Conservation (phyloP, 1,140 invertebrate species). For the Zophobas atratus region DNA sequence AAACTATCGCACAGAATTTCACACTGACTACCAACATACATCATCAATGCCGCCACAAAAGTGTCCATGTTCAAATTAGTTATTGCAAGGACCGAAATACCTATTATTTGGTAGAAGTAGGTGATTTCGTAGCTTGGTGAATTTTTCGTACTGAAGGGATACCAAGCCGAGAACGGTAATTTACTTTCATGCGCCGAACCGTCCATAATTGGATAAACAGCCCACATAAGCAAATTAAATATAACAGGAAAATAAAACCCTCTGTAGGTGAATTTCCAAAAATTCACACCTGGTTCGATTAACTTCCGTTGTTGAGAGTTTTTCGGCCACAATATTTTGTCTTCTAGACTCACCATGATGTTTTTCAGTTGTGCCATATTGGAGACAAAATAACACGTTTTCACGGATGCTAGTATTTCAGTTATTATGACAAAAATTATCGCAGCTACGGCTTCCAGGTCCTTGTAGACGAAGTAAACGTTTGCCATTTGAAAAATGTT, state of each 20-base stretch:
- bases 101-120: slow-evolving; percentile 24
- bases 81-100: neutral
- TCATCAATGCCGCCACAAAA: neutral
- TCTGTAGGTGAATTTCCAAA: neutral
- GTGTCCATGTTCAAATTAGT: slow-evolving; percentile 9
- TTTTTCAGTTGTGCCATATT: neutral
- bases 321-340: neutral
- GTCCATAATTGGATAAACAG: slow-evolving; percentile 36
- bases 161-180: slow-evolving; percentile 25
- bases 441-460: neutral
- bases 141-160: slow-evolving; percentile 13
- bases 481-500: neutral
- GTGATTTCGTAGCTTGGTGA: slow-evolving; percentile 24
- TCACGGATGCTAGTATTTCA: neutral
- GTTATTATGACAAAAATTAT: neutral
- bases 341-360: neutral
- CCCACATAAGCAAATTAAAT: neutral
- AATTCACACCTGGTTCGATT: neutral
- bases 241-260: neutral
- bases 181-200: neutral
- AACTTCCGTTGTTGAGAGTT: neutral
- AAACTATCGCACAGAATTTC: neutral
- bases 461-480: neutral
- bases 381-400: neutral
- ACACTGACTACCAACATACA: neutral